Evolutionary conservation across 2,888 invertebrate genomes (phyloP), one percentile per base, ranked within the genome.

Genomic region (Ramazzottius varieornatus): DNA sequence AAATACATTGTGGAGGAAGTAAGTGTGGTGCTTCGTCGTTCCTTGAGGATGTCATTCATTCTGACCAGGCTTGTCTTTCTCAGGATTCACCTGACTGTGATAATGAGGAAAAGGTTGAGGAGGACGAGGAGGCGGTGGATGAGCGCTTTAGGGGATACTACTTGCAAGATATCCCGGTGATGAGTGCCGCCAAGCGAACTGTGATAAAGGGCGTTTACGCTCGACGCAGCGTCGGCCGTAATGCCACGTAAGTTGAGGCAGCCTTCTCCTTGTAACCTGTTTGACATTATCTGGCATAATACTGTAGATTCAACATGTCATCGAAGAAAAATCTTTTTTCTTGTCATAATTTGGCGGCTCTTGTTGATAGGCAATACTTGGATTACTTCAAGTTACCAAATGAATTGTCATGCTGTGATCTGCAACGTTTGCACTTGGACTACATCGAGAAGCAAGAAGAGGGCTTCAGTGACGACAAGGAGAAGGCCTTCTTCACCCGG

Each of bases 181-280:
- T 54, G 4, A 4, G 8, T 4, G 29, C 4, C n/a, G 54, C n/a
- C 8, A 24, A 8, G 20, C 20, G 13, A 20, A 54, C 54, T 54
- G 54, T 54, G 54, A 54, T 54, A 24, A 54, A 54, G 29, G 24
- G 4, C 20, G 54, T 54, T 24, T 24, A 16, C 4, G 54, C n/a
- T 54, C 29, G 54, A 4, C 54, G 54, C 4, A 54, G 16, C 54
- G 4, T n/a, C 29, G 54, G 54, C 8, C 54, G 8, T 4, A 29
- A 29, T 54, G 54, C 16, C 8, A 54, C 54, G 54, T 54, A 54
- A 54, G 54, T 54, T n/a, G n/a, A n/a, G n/a, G n/a, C n/a, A n/a
- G n/a, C n/a, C n/a, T n/a, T n/a, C n/a, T n/a, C n/a, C n/a, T n/a
- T n/a, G n/a, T n/a, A n/a, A n/a, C n/a, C n/a, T n/a, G n/a, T n/a